These are phyloP conservation scores for Puma concolor DNA, from an alignment of 2,113 vertebrate genomes.

Conservation along the genomic window DNA sequence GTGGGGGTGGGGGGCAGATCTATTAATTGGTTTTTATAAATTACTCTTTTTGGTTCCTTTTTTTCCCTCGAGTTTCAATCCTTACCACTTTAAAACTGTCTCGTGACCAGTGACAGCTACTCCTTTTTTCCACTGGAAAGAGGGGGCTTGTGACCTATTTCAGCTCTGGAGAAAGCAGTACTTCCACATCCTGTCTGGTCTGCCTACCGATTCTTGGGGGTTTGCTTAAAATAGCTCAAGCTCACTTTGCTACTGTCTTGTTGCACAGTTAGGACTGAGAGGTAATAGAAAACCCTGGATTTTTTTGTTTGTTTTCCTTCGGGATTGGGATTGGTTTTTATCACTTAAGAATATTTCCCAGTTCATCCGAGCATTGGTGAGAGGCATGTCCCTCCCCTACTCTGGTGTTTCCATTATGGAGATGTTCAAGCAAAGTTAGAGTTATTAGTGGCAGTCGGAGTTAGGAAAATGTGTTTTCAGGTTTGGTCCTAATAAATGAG, in stretches of 20 bases:
- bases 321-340: background rate
- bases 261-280: background rate
- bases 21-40: background rate
- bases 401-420: background rate
- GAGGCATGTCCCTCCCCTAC: background rate
- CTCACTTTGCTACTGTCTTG: background rate
- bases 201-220: background rate
- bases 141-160: background rate
- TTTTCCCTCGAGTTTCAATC: background rate
- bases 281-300: background rate
- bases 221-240: background rate
- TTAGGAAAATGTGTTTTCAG: background rate
- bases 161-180: background rate
- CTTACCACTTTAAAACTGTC: background rate
- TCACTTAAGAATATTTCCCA: background rate
- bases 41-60: background rate
- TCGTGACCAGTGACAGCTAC: background rate
- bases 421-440: background rate
- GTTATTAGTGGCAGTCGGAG: background rate
- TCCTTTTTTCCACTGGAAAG: slow-evolving; percentile 32
- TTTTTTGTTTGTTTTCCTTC: background rate
- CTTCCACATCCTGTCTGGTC: background rate
- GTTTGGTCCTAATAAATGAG: background rate
- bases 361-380: background rate
- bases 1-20: background rate